These are phyloP conservation scores for Tetragonula clypearis DNA, from an alignment of 1,140 invertebrate genomes.

Conservation along the genomic window DNA sequence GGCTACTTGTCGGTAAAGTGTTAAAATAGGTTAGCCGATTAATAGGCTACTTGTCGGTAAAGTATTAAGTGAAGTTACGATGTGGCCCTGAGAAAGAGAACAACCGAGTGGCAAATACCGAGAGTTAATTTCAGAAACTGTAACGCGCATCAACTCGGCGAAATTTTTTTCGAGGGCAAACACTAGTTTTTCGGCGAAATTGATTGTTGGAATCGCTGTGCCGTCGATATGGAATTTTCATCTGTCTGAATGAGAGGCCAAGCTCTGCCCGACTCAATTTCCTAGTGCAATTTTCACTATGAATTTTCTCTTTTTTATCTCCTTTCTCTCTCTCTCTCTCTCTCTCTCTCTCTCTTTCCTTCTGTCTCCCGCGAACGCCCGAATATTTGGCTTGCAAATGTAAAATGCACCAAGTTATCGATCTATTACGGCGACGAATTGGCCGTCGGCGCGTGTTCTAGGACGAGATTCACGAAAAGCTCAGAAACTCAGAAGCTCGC, in stretches of 20 bases:
- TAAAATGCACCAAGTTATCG: not conserved
- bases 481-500: not conserved
- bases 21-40: too few relatives aligned
- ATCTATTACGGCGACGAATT: not conserved
- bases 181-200: not conserved
- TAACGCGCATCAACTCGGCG: not conserved
- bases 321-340: too few relatives aligned
- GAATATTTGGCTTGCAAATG: not conserved
- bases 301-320: not conserved
- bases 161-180: not conserved
- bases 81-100: too few relatives aligned
- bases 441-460: not conserved
- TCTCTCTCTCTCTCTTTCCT: too few relatives aligned
- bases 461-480: not conserved
- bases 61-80: too few relatives aligned
- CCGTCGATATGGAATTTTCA: not conserved
- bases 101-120: too few relatives aligned
- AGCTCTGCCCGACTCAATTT: not conserved
- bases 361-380: not conserved
- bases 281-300: not conserved
- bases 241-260: not conserved
- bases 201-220: not conserved
- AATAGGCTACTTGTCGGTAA: too few relatives aligned
- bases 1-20: too few relatives aligned
- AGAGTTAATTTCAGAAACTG: not conserved